These are phyloP conservation scores for Prolemur simus DNA, from an alignment of 2,113 vertebrate species.

Conservation along the genomic window DNA sequence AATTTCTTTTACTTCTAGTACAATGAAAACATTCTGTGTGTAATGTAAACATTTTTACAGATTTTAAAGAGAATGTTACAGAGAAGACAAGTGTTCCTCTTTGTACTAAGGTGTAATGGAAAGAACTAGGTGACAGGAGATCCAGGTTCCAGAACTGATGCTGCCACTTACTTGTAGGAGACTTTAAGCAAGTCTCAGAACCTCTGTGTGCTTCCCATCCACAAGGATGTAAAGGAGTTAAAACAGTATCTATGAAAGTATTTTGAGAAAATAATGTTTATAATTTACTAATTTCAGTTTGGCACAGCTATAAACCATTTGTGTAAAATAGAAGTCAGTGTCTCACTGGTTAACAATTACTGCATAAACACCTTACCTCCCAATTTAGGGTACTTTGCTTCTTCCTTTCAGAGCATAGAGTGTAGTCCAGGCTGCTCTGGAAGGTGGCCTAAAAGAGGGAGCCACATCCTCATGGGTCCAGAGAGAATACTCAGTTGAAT, in stretches of 20 bases:
- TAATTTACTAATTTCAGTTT: conserved; percentile 30
- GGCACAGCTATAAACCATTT: background rate
- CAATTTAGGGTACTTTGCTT: background rate
- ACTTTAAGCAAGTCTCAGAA: background rate
- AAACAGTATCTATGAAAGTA: background rate
- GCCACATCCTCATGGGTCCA: background rate
- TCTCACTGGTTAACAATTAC: background rate
- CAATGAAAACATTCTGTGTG: conserved; percentile 13
- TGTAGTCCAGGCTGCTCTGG: background rate
- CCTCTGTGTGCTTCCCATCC: background rate
- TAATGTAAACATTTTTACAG: background rate
- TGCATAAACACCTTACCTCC: background rate
- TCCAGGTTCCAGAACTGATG: background rate
- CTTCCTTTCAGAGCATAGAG: background rate
- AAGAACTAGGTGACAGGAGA: background rate
- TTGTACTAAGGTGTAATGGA: background rate
- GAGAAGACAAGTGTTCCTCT: background rate
- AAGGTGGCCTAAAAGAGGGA: background rate
- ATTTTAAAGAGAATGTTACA: conserved; percentile 13
- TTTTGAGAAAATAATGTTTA: conserved; percentile 24
- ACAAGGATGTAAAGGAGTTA: background rate
- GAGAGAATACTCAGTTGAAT: background rate
- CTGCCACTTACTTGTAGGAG: background rate
- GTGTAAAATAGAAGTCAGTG: background rate
- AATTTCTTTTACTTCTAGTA: background rate